Evolutionary conservation across 92 coral and sea anemone species (phyloP), one percentile per base, ranked within the genome.

Genomic region (Diadumene lineata): DNA sequence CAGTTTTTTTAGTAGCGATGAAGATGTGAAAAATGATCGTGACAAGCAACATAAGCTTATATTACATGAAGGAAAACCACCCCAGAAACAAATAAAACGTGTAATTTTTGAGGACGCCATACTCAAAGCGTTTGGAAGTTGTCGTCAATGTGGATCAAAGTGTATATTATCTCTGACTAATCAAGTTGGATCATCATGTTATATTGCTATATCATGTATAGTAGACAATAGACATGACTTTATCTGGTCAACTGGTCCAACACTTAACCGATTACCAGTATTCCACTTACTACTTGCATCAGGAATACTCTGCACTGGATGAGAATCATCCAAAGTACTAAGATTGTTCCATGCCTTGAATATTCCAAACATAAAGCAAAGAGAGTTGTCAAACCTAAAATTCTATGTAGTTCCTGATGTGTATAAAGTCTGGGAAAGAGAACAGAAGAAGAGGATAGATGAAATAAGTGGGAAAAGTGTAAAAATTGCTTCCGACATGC

Each of bases 241-340:
- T 51, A 18, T 61, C 60, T 78, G 82, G 82, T 44, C 82, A 67
- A 78, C 82, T n/a, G 77, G 82, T 53, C 77, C 82, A 1, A 67
- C 60, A 29, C 2, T 78, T 69, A 67, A 67, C 82, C 62, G 64
- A 46, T 66, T 78, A 73, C 82, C 82, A 68, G 82, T 34, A 28
- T 78, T 78, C 55, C 82, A 78, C 68, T 68, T 78, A 48, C 82
- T 78, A 50, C 75, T 78, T 50, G 82, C 82, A 24, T 25, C 77
- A 43, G 77, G 82, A 31, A 68, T 78, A 38, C 66, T 61, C 32
- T 61, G 11, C 64, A 81, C 81, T 7, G 85, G 85, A 32, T 61
- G 73, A 80, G 80, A 73, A 21, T 73, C 51, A 23, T 44, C 65
- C 38, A 81, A 81, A 74, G 68, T 66, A 38, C 46, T 64, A 29